Conservation (phyloP, 2,888 invertebrate genomes). For the Plusia festucae region DNA sequence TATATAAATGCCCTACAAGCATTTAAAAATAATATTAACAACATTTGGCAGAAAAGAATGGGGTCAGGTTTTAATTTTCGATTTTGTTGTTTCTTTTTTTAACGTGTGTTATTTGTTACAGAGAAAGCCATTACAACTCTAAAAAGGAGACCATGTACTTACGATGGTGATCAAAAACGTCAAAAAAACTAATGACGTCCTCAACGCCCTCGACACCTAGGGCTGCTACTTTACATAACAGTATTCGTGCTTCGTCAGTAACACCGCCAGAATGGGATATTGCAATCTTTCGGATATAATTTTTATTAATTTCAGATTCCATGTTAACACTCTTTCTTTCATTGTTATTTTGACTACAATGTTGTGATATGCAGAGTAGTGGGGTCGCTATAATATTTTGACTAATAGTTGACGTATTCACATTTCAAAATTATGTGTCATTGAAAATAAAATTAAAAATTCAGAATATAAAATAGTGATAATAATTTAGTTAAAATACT, state of each 20-base stretch:
- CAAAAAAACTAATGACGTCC: constrained; percentile 56
- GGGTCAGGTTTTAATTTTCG: constrained; percentile 19
- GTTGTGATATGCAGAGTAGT: constrained; percentile 54
- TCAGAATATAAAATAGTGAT: background rate
- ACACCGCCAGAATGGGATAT: constrained; percentile 84
- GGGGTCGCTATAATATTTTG: constrained; percentile 39
- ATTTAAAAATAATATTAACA: constrained; percentile 63
- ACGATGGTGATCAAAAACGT: constrained; percentile 77
- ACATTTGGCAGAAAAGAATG: constrained; percentile 13
- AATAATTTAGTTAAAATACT: background rate
- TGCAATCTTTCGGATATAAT: constrained; percentile 73
- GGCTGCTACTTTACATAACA: constrained; percentile 79
- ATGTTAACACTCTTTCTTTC: constrained; percentile 43
- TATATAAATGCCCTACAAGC: constrained; percentile 74
- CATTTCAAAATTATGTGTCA: background rate
- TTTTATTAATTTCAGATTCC: constrained; percentile 53
- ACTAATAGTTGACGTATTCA: constrained; percentile 8
- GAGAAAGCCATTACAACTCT: constrained; percentile 84
- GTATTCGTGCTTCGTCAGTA: constrained; percentile 87
- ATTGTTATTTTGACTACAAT: constrained; percentile 44
- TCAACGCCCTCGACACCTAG: constrained; percentile 49
- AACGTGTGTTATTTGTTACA: constrained; percentile 74
- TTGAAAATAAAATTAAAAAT: background rate
- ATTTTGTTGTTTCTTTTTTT: constrained; percentile 17
- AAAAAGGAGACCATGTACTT: constrained; percentile 83